Evolutionary conservation across 2,113 vertebrate species (phyloP).

Genomic region (Vicugna pacos): DNA sequence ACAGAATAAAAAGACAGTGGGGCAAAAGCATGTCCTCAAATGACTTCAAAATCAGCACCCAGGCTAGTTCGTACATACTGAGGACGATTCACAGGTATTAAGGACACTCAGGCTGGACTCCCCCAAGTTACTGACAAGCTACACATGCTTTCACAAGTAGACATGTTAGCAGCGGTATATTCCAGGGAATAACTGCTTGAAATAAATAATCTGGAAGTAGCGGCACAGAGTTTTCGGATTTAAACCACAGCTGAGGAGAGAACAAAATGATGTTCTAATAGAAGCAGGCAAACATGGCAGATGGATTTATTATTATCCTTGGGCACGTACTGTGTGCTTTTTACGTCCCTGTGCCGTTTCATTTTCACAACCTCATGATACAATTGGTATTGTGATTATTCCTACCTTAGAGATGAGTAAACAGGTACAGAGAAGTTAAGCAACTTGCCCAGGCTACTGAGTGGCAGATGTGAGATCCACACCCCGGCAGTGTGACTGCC

Average conservation of each 20-base stretch:
- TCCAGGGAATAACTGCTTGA: background rate
- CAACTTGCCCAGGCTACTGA: background rate
- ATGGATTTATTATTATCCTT: too few relatives aligned
- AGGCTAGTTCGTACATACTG: background rate
- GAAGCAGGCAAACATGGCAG: background rate
- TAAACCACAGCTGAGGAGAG: background rate
- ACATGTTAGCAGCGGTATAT: too few relatives aligned
- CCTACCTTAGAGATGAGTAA: background rate
- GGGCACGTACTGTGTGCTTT: background rate
- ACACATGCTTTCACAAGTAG: background rate
- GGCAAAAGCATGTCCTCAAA: background rate
- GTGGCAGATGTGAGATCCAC: background rate
- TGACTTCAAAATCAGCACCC: background rate
- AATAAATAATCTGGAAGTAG: background rate
- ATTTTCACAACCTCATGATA: background rate
- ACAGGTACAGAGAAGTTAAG: background rate
- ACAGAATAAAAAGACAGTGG: background rate
- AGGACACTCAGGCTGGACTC: background rate
- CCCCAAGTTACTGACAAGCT: background rate
- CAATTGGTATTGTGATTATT: background rate
- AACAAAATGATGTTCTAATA: background rate
- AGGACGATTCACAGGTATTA: background rate
- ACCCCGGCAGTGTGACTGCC: background rate
- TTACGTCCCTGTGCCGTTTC: background rate
- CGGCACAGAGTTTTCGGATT: background rate